phyloP scores from a whole-genome alignment of 2,888 invertebrate species.

The Ophioninae sp. region DNA sequence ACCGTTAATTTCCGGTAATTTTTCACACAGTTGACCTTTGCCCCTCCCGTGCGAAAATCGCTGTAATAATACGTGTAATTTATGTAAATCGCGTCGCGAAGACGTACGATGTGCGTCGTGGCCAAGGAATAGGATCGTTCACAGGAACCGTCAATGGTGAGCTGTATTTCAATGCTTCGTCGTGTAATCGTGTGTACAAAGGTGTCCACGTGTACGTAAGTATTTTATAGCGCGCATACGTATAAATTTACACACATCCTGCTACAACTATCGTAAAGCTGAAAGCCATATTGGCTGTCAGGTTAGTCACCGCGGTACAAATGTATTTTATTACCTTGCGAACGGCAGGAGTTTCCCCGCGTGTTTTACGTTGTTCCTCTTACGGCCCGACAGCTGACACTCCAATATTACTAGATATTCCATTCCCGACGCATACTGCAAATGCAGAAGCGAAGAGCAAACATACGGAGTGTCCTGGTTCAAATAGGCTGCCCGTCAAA shows the following conservation, averaged over 20 bases:
- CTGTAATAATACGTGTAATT: background rate
- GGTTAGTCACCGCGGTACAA: conserved; percentile 61
- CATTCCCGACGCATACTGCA: conserved; percentile 48
- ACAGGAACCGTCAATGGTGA: conserved; percentile 36
- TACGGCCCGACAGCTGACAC: conserved; percentile 64
- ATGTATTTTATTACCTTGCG: conserved; percentile 65
- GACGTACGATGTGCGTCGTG: background rate
- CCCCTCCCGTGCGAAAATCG: background rate
- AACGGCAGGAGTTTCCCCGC: conserved; percentile 57
- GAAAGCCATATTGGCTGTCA: conserved; percentile 65
- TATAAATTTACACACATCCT: conserved; percentile 36
- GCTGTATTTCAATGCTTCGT: conserved; percentile 52
- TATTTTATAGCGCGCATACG: conserved; percentile 2
- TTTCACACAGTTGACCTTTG: background rate
- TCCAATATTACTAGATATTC: conserved; percentile 64
- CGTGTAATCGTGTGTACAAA: conserved; percentile 13
- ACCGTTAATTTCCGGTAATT: background rate
- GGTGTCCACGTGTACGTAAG: background rate
- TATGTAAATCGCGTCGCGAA: background rate
- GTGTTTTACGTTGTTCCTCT: conserved; percentile 60
- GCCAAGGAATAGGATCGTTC: background rate
- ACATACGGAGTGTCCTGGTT: conserved; percentile 37
- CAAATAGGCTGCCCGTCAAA: background rate
- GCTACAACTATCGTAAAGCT: conserved; percentile 63
- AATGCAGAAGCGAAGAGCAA: conserved; percentile 42